Percentiles rank a stretch among this genome's conserved stretches.
Evolutionary conservation across 1,140 invertebrate genomes (phyloP).

Genomic region (Oscheius sp.): DNA sequence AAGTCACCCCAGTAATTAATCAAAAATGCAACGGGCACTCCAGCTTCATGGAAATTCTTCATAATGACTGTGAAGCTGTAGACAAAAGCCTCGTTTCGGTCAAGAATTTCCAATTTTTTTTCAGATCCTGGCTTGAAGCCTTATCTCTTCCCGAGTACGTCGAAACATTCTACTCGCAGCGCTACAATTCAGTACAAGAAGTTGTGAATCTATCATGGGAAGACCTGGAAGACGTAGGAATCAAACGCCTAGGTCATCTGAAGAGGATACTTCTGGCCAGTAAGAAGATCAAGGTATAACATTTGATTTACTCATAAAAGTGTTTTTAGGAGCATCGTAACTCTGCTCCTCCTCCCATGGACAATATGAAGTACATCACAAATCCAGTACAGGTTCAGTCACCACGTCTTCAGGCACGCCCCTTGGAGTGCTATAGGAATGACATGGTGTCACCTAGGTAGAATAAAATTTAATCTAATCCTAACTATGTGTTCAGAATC

Average conservation of each 20-base stretch:
- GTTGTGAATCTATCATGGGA: conserved; percentile 91
- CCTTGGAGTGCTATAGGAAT: background rate
- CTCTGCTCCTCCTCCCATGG: background rate
- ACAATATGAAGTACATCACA: background rate
- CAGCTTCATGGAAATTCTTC: no score
- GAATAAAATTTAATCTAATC: background rate
- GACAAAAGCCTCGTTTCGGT: no score
- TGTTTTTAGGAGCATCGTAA: conserved; percentile 13
- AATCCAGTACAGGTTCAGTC: background rate
- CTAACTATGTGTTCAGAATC: background rate
- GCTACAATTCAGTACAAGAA: conserved; percentile 82
- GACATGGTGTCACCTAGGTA: background rate
- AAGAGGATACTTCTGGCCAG: conserved; percentile 96
- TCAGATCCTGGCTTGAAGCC: conserved; percentile 47
- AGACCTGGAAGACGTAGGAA: conserved; percentile 97
- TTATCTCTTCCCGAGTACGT: conserved; percentile 54
- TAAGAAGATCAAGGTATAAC: conserved; percentile 82
- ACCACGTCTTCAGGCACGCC: background rate
- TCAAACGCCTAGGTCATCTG: conserved; percentile 82
- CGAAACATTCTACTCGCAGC: conserved; percentile 71
- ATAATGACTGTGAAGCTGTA: no score
- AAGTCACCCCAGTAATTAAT: no score
- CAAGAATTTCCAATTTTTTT: no score
- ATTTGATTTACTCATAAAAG: background rate
- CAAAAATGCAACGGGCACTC: no score